Evolutionary conservation across 92 coral and sea anemone genomes (phyloP).

Genomic region (Heliopora coerulea): DNA sequence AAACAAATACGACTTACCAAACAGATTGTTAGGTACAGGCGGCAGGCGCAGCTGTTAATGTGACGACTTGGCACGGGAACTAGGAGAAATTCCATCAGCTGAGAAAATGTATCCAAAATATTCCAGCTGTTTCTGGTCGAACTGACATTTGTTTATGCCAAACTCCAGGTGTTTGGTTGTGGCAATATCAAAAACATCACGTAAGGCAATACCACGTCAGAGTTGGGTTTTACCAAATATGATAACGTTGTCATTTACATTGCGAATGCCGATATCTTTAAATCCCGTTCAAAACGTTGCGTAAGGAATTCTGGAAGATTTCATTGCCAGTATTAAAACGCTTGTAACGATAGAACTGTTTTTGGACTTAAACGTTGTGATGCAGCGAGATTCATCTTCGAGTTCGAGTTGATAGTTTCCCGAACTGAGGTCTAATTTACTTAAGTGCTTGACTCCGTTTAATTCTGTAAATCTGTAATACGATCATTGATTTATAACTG

Average conservation of each 20-base stretch:
- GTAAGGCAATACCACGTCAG: no score
- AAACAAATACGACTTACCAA: conserved; percentile 58
- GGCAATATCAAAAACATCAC: no score
- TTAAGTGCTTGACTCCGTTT: conserved; percentile 53
- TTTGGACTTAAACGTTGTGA: conserved; percentile 59
- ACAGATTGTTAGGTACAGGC: conserved; percentile 49
- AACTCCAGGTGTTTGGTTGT: no score
- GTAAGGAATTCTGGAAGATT: conserved; percentile 50
- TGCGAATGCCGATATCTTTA: conserved; percentile 34
- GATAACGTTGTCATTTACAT: conserved; percentile 18
- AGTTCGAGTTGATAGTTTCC: conserved; percentile 62
- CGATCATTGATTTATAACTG: conserved; percentile 6
- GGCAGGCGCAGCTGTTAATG: conserved; percentile 14
- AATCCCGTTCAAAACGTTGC: conserved; percentile 45
- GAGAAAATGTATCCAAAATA: conserved; percentile 29
- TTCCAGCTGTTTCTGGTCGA: no score
- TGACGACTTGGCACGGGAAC: conserved; percentile 45
- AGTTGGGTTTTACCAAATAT: no score
- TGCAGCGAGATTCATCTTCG: conserved; percentile 51
- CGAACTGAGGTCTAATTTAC: conserved; percentile 56
- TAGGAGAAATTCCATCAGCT: conserved; percentile 48
- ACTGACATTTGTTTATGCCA: no score
- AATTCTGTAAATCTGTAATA: conserved; percentile 2
- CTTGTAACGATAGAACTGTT: conserved; percentile 53
- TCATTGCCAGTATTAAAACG: conserved; percentile 43